phyloP scores from a whole-genome alignment of 1,140 invertebrate genomes.

The Tetramorium simillimum region DNA sequence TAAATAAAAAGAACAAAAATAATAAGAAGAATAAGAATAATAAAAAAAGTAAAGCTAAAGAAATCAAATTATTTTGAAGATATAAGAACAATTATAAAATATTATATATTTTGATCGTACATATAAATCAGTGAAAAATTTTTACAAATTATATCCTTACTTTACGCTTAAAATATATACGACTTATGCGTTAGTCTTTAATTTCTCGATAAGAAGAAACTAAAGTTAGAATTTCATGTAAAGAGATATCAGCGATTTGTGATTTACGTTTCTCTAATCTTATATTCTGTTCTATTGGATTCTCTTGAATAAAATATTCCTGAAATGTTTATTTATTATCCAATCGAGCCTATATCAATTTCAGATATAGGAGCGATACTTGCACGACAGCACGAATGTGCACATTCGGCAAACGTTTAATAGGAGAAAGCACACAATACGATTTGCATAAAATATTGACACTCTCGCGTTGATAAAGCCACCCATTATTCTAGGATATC shows the following conservation, averaged over 20 bases:
- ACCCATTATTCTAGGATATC: conserved; percentile 57
- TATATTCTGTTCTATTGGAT: background rate
- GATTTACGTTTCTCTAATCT: background rate
- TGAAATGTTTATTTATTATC: background rate
- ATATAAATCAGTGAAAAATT: no score
- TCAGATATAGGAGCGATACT: background rate
- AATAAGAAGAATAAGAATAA: no score
- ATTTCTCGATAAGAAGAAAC: background rate
- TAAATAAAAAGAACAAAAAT: no score
- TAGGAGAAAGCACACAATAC: background rate
- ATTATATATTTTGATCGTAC: background rate
- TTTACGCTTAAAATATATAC: background rate
- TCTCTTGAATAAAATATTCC: conserved; percentile 10
- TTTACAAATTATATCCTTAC: background rate
- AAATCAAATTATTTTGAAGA: background rate
- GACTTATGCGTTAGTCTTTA: background rate
- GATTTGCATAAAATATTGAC: background rate
- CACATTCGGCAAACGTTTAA: background rate
- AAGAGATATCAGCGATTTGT: background rate
- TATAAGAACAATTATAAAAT: background rate
- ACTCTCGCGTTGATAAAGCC: background rate
- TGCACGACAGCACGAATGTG: background rate
- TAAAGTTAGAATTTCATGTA: background rate
- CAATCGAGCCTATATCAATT: background rate
- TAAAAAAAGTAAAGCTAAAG: background rate